Percentiles rank a stretch among this genome's conserved stretches.
Conservation (phyloP, 2,113 vertebrate genomes). For the Todiramphus saurophagus region DNA sequence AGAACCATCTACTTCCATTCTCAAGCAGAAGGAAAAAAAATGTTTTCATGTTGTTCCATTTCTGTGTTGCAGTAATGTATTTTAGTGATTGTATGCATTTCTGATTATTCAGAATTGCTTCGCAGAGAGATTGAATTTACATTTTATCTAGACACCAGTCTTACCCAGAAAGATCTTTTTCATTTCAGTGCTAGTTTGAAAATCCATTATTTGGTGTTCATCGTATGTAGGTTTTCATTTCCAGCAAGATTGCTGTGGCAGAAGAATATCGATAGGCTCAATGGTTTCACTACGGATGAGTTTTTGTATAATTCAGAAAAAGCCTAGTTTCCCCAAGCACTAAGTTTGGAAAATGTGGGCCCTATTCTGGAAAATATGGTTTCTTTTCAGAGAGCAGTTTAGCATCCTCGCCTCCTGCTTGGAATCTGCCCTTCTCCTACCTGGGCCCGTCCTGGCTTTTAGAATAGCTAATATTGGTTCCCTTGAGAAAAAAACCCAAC, state of each 20-base stretch:
- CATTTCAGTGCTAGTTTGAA: conserved; percentile 41
- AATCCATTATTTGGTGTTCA: conserved; percentile 60
- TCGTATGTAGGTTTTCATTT: conserved; percentile 36
- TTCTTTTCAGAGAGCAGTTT: not conserved
- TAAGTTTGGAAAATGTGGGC: not conserved
- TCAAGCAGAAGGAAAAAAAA: not conserved
- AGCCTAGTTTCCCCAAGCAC: not conserved
- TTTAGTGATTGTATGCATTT: conserved; percentile 33
- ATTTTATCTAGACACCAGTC: conserved; percentile 52
- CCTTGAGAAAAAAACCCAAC: not conserved
- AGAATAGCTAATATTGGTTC: not conserved
- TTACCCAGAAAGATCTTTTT: conserved; percentile 46
- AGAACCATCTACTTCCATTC: not conserved
- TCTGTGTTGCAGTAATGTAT: not conserved
- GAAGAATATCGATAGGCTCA: conserved; percentile 15
- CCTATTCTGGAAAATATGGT: not conserved
- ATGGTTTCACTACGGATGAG: not conserved
- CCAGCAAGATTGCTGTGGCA: conserved; percentile 10
- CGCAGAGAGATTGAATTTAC: conserved; percentile 34
- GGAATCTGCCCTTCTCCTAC: not conserved
- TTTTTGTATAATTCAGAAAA: not conserved
- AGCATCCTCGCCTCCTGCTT: not conserved
- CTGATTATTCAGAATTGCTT: conserved; percentile 51
- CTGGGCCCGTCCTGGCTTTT: not conserved
- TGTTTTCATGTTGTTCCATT: conserved; percentile 1